A percentile compares a stretch with the other conserved stretches of the same genome.
phyloP scores from a whole-genome alignment of 2,888 invertebrate species.

The Carabus problematicus region DNA sequence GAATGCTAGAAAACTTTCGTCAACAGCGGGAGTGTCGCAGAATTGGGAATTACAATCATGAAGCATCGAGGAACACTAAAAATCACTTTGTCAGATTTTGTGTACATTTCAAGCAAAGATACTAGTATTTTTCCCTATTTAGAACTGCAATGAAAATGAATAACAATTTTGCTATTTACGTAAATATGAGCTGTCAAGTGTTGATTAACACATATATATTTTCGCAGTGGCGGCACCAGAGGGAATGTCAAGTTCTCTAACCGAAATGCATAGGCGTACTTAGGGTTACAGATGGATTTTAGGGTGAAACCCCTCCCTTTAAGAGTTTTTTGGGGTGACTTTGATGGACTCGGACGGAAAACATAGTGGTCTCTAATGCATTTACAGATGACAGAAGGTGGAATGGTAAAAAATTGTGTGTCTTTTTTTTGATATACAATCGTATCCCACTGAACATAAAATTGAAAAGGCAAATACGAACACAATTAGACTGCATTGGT shows the following conservation, averaged over 20 bases:
- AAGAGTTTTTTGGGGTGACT: conserved; percentile 23
- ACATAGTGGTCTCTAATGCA: conserved; percentile 27
- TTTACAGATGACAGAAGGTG: conserved; percentile 9
- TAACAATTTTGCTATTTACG: neutral
- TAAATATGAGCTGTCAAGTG: neutral
- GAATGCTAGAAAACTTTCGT: neutral
- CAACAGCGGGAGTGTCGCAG: neutral
- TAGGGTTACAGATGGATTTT: conserved; percentile 36
- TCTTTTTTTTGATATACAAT: too few species aligned
- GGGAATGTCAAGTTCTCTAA: conserved; percentile 9
- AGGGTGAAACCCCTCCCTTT: conserved; percentile 24
- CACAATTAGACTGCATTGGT: too few species aligned
- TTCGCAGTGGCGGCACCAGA: neutral
- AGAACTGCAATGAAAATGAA: neutral
- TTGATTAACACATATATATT: conserved; percentile 1
- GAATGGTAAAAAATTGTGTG: conserved; percentile 35
- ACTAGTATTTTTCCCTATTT: neutral
- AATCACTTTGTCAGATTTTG: neutral
- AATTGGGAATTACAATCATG: neutral
- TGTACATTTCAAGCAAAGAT: too few species aligned
- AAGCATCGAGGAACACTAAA: too few species aligned
- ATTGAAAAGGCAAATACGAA: too few species aligned
- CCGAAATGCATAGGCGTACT: conserved; percentile 40
- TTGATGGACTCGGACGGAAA: conserved; percentile 36
- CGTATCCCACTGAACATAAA: too few species aligned